Evolutionary conservation across 2,888 invertebrate genomes (phyloP), one percentile per base, ranked within the genome.

Genomic region (Limnephilus marmoratus): DNA sequence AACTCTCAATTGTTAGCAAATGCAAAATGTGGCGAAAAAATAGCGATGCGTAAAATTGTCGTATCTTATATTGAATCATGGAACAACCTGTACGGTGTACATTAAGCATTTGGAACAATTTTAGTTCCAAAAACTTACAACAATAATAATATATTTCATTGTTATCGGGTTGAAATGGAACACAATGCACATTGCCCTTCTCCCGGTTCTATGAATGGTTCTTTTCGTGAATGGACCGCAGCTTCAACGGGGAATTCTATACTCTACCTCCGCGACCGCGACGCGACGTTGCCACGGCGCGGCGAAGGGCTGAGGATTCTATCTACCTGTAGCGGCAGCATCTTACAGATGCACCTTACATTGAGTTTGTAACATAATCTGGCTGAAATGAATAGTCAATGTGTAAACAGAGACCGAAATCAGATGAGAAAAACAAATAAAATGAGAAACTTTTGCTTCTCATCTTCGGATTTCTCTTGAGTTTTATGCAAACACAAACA

Each of bases 161-260:
- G 82, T 82, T 82, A 31, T 34, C 34, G 83, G 41, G 37, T n/a
- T 41, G 83, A 41, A 83, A 83, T 37, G 37, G 83, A 24, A 83
- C 83, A 83, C 37, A 83, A 83, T 83, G 34, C 24, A 83, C 83
- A 37, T 37, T 83, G 83, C 83, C 37, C 37, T 41, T 83, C 37
- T 83, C 82, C 83, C 34, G 83, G 83, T 37, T 31, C 18, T 15
- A 24, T 83, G 83, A 83, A 83, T 83, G 83, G 83, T 11, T 24
- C 37, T 41, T 4, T 34, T 83, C 29, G 15, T 83, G 83, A 83
- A 83, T 37, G n/a, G 83, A 83, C 18, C 37, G 83, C 18, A 83
- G 5, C 15, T 13, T 83, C 37, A 37, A 18, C 37, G 18, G 34
- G 37, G 83, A 83, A 24, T 83, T 83, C 24, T 37, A 34, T 83